These are phyloP conservation scores for Turdus rufiventris DNA, from an alignment of 2,113 vertebrate genomes.

Conservation along the genomic window DNA sequence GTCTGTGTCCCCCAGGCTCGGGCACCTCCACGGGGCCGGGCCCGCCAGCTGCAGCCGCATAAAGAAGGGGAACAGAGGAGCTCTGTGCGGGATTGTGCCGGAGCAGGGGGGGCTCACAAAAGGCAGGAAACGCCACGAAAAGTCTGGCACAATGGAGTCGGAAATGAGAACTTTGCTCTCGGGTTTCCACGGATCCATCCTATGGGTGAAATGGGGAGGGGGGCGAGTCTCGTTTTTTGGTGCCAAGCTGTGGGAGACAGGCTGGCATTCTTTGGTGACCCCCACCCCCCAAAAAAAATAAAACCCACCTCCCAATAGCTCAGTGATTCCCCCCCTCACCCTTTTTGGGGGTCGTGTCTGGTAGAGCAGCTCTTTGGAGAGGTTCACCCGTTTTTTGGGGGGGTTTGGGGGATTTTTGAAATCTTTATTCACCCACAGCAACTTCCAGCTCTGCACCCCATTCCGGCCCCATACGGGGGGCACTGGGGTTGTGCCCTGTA, in stretches of 20 bases:
- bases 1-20: neutral
- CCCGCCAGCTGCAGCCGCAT: constrained; percentile 15
- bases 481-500: fast-evolving
- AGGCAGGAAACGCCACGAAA: constrained; percentile 45
- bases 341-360: neutral
- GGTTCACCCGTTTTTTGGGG: fast-evolving
- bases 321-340: neutral
- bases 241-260: neutral
- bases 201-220: neutral
- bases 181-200: constrained; percentile 28
- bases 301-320: neutral
- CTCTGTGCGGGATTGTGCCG: neutral
- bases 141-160: constrained; percentile 26
- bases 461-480: fast-evolving
- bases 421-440: neutral
- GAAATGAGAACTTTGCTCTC: constrained; percentile 55
- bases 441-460: neutral
- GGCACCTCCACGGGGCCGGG: neutral
- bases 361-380: neutral
- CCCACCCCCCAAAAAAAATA: fast-evolving
- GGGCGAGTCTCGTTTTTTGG: too few relatives aligned
- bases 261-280: neutral
- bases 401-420: neutral
- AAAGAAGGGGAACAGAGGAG: constrained; percentile 42
- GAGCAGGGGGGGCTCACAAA: constrained; percentile 15